phyloP scores from a whole-genome alignment of 2,113 vertebrate species.

The Notothenia coriiceps region DNA sequence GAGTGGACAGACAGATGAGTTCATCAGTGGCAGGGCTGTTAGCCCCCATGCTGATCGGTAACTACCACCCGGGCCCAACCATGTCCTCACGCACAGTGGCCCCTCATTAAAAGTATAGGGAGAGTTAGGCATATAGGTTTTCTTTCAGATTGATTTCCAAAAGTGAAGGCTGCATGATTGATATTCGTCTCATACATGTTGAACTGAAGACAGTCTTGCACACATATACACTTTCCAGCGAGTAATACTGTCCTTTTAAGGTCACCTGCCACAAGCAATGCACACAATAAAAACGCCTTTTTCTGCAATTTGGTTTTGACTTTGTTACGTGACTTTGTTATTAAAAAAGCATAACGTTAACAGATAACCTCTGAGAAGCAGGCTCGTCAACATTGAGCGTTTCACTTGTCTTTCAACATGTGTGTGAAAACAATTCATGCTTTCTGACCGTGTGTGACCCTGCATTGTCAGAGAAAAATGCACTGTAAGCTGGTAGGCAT shows the following conservation, averaged over 20 bases:
- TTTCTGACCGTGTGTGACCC: conserved; percentile 76
- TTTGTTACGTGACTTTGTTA: conserved; percentile 59
- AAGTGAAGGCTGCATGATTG: not conserved
- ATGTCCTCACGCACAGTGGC: conserved; percentile 78
- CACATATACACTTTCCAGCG: not conserved
- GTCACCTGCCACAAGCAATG: conserved; percentile 24
- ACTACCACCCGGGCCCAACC: conserved; percentile 83
- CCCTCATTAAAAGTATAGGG: conserved; percentile 71
- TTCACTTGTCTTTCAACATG: conserved; percentile 72
- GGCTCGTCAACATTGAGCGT: conserved; percentile 33
- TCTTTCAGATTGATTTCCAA: conserved; percentile 54
- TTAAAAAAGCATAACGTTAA: conserved; percentile 25
- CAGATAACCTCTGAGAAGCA: conserved; percentile 66
- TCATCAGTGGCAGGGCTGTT: conserved; percentile 94
- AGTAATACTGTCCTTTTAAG: conserved; percentile 4
- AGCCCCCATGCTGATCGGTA: conserved; percentile 93
- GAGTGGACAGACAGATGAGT: conserved; percentile 95
- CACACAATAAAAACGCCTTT: not conserved
- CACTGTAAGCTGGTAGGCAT: conserved; percentile 81
- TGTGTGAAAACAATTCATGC: conserved; percentile 75
- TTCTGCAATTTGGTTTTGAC: conserved; percentile 48
- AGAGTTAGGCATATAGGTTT: conserved; percentile 62
- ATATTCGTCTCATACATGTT: not conserved
- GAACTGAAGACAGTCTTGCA: not conserved
- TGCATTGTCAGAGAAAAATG: conserved; percentile 81